phyloP scores from a whole-genome alignment of 1,140 invertebrate species.

The Calephelis virginiensis region DNA sequence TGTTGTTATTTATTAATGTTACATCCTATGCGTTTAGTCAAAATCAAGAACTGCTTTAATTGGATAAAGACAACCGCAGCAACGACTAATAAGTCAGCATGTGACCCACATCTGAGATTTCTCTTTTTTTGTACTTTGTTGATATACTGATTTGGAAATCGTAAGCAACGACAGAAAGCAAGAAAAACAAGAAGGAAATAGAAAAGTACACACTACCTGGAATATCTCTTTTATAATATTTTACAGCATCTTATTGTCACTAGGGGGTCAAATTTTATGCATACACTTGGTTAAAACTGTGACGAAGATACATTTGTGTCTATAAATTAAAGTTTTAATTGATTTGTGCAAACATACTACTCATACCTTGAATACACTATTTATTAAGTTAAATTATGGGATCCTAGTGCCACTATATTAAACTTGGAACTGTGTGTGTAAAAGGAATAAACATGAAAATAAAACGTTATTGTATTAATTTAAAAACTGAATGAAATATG shows the following conservation, averaged over 20 bases:
- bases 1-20: slow-evolving; percentile 22
- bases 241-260: not conserved
- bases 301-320: slow-evolving; percentile 10
- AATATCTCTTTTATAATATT: not conserved
- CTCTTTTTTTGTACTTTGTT: slow-evolving; percentile 58
- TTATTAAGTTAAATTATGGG: not conserved
- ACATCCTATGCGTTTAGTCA: not conserved
- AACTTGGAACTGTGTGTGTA: not conserved
- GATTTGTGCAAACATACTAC: not conserved
- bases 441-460: slow-evolving; percentile 8
- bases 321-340: not conserved
- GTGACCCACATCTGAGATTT: slow-evolving; percentile 81
- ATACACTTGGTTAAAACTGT: not conserved
- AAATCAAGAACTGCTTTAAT: slow-evolving; percentile 4
- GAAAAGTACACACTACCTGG: slow-evolving; percentile 13
- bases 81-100: slow-evolving; percentile 76
- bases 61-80: slow-evolving; percentile 33
- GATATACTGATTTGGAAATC: slow-evolving; percentile 37
- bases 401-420: not conserved
- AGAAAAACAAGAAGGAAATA: slow-evolving; percentile 14
- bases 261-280: slow-evolving; percentile 9
- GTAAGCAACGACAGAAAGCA: slow-evolving; percentile 22
- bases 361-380: not conserved
- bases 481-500: slow-evolving; percentile 50
- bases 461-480: slow-evolving; percentile 7